A percentile compares a stretch with the other conserved stretches of the same genome.
phyloP scores from a whole-genome alignment of 2,888 invertebrate genomes.

The Lepeophtheirus nordmannii region DNA sequence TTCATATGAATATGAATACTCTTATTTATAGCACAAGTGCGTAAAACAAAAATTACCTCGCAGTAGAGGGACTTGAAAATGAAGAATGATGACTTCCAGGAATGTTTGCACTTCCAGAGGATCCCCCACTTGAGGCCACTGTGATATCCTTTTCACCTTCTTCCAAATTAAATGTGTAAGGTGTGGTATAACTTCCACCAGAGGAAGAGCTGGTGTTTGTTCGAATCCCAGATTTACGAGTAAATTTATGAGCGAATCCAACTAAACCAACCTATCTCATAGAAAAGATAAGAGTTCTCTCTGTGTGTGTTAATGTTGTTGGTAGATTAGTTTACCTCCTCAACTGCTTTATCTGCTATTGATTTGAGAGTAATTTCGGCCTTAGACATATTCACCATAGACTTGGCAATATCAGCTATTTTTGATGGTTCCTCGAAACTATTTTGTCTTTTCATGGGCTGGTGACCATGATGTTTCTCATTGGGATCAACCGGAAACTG shows the following conservation, averaged over 20 bases:
- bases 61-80: slow-evolving; percentile 7
- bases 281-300: not conserved
- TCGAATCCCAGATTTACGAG: not conserved
- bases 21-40: not conserved
- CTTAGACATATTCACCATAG: not conserved
- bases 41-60: not conserved
- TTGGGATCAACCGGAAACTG: too few relatives aligned
- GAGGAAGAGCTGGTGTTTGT: not conserved
- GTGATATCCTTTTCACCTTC: not conserved
- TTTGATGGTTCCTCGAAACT: not conserved
- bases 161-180: not conserved
- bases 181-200: not conserved
- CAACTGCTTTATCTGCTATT: slow-evolving; percentile 10
- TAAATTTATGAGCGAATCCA: not conserved
- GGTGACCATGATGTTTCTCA: not conserved
- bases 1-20: not conserved
- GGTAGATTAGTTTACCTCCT: slow-evolving; percentile 14
- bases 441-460: not conserved
- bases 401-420: not conserved
- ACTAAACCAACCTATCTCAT: not conserved
- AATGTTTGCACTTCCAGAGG: not conserved
- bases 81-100: slow-evolving; percentile 17
- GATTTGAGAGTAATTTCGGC: not conserved
- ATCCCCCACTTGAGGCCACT: not conserved
- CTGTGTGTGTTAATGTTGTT: too few relatives aligned